A percentile compares a stretch with the other conserved stretches of the same genome.
phyloP scores from a whole-genome alignment of 2,113 vertebrate genomes.

The Nyctereutes procyonoides region DNA sequence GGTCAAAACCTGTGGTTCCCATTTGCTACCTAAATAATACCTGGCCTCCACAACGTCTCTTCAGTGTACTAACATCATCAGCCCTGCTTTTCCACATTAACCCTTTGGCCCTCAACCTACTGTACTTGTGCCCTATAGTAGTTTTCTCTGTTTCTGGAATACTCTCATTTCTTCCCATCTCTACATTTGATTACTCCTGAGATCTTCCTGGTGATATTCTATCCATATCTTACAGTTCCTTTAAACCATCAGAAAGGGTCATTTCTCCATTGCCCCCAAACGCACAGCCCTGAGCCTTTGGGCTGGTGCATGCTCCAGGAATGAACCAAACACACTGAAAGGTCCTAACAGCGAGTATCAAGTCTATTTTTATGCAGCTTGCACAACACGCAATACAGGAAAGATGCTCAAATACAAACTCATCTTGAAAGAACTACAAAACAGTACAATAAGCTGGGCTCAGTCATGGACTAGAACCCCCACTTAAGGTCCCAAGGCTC shows the following conservation, averaged over 20 bases:
- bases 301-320: not conserved
- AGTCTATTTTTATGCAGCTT: not conserved
- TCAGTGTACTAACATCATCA: not conserved
- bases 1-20: not conserved
- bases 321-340: not conserved
- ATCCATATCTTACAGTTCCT: accelerated
- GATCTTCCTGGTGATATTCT: not conserved
- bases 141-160: not conserved
- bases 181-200: not conserved
- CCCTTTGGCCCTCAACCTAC: not conserved
- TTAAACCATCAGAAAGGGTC: not conserved
- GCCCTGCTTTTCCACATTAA: not conserved
- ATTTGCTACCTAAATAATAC: not conserved
- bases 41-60: not conserved
- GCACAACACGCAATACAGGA: not conserved
- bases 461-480: not conserved
- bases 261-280: not conserved
- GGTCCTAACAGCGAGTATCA: not conserved
- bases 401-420: not conserved
- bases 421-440: not conserved
- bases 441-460: not conserved
- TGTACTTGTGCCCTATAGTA: not conserved
- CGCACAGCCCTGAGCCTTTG: not conserved
- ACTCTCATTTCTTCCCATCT: not conserved
- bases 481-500: not conserved